Evolutionary conservation across 2,113 vertebrate species (phyloP).

Genomic region (Physeter macrocephalus): DNA sequence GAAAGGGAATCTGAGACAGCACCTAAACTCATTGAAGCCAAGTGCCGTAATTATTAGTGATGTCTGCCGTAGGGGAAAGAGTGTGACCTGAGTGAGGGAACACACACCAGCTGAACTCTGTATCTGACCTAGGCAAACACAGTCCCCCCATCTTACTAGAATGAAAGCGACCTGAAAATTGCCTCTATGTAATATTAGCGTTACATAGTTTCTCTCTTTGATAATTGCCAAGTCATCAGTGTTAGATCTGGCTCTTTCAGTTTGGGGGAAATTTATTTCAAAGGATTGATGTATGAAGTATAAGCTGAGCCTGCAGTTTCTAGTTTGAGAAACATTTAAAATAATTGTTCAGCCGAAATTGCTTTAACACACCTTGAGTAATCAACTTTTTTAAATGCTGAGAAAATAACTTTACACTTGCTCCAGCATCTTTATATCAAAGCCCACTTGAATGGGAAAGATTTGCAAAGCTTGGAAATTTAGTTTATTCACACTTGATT

Average conservation of each 20-base stretch:
- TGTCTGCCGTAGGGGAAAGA: background rate
- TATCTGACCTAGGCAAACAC: background rate
- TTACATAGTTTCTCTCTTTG: background rate
- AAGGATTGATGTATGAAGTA: background rate
- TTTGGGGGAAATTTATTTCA: background rate
- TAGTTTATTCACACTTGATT: background rate
- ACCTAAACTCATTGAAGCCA: background rate
- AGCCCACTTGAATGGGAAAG: background rate
- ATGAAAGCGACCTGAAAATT: background rate
- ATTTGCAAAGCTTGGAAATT: background rate
- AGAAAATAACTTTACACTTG: background rate
- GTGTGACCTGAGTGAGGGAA: no score
- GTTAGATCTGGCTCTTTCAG: background rate
- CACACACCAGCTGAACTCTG: accelerated
- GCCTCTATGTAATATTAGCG: background rate
- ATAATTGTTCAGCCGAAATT: background rate
- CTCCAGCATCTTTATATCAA: background rate
- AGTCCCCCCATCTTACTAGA: background rate
- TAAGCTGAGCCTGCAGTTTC: background rate
- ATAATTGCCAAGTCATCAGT: background rate
- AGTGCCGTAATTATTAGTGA: background rate
- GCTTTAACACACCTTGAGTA: background rate
- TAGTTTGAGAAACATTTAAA: background rate
- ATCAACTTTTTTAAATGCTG: background rate
- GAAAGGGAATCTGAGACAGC: background rate